Evolutionary conservation across 2,888 invertebrate genomes (phyloP).

Genomic region (Rhopalosiphum nymphaeae): DNA sequence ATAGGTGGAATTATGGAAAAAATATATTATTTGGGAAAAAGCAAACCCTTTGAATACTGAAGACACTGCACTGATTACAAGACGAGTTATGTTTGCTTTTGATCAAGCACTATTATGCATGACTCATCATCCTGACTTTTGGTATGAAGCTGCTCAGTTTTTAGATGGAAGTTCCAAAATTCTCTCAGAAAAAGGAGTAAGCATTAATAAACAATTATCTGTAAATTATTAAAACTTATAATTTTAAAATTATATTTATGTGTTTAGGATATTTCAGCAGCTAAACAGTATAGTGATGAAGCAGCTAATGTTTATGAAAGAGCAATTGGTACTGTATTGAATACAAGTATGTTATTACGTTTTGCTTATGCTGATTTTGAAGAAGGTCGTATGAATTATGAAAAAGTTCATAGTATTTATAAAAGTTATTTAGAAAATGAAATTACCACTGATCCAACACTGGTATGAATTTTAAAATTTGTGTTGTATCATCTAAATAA

Average conservation of each 20-base stretch:
- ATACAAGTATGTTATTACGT: slow-evolving; percentile 92
- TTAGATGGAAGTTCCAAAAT: slow-evolving; percentile 94
- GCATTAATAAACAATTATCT: slow-evolving; percentile 69
- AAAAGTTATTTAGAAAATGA: slow-evolving; percentile 88
- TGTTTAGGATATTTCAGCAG: slow-evolving; percentile 88
- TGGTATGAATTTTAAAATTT: slow-evolving; percentile 75
- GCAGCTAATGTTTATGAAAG: slow-evolving; percentile 95
- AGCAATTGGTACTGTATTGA: slow-evolving; percentile 89
- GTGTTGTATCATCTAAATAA: not conserved
- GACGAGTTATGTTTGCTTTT: slow-evolving; percentile 97
- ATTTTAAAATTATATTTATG: slow-evolving; percentile 66
- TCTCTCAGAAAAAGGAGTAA: slow-evolving; percentile 93
- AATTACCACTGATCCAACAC: slow-evolving; percentile 90
- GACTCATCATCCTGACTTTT: slow-evolving; percentile 98
- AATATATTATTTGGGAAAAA: slow-evolving; percentile 97
- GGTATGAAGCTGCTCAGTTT: slow-evolving; percentile 99
- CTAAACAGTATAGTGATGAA: slow-evolving; percentile 93
- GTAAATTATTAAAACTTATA: not conserved
- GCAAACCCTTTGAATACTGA: slow-evolving; percentile 96
- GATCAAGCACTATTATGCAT: slow-evolving; percentile 97
- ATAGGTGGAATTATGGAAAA: slow-evolving; percentile 98
- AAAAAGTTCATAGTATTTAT: slow-evolving; percentile 97
- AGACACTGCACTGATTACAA: slow-evolving; percentile 92
- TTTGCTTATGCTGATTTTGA: slow-evolving; percentile 99
- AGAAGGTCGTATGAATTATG: slow-evolving; percentile 95